Conservation (phyloP, 2,888 invertebrate genomes). For the Chymomyza fuscimana region DNA sequence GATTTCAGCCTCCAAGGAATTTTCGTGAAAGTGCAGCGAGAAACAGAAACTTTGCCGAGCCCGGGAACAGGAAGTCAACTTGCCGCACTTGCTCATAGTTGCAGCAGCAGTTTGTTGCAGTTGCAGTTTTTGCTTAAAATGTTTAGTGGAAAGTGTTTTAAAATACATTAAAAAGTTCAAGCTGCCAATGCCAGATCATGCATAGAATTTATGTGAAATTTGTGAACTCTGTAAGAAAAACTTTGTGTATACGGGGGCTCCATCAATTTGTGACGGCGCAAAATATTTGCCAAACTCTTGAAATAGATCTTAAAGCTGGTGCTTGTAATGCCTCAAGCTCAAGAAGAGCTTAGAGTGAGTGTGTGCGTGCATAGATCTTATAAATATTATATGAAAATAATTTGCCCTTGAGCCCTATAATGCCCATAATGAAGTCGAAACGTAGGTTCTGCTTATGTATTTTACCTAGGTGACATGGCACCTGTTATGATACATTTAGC, state of each 20-base stretch:
- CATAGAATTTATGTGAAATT: slow-evolving; percentile 74
- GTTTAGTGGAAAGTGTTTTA: slow-evolving; percentile 76
- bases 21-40: slow-evolving; percentile 52
- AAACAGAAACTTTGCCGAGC: slow-evolving; percentile 17
- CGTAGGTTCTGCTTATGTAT: not conserved
- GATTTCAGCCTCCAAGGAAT: slow-evolving; percentile 73
- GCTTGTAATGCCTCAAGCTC: not conserved
- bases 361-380: not conserved
- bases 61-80: slow-evolving; percentile 60
- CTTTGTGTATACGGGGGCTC: slow-evolving; percentile 68
- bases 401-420: slow-evolving; percentile 10
- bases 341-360: too few species aligned
- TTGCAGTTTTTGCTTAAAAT: slow-evolving; percentile 69
- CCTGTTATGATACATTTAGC: slow-evolving; percentile 18
- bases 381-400: not conserved
- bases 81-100: not conserved
- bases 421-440: slow-evolving; percentile 12
- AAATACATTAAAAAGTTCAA: slow-evolving; percentile 75
- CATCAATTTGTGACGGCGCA: slow-evolving; percentile 52
- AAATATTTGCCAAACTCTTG: slow-evolving; percentile 65
- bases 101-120: not conserved
- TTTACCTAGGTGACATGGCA: not conserved
- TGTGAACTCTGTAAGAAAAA: slow-evolving; percentile 71
- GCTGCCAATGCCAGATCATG: slow-evolving; percentile 67
- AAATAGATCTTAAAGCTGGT: not conserved